These are phyloP conservation scores for Heterodera filipjevi DNA, from an alignment of 2,888 invertebrate species.

Conservation along the genomic window DNA sequence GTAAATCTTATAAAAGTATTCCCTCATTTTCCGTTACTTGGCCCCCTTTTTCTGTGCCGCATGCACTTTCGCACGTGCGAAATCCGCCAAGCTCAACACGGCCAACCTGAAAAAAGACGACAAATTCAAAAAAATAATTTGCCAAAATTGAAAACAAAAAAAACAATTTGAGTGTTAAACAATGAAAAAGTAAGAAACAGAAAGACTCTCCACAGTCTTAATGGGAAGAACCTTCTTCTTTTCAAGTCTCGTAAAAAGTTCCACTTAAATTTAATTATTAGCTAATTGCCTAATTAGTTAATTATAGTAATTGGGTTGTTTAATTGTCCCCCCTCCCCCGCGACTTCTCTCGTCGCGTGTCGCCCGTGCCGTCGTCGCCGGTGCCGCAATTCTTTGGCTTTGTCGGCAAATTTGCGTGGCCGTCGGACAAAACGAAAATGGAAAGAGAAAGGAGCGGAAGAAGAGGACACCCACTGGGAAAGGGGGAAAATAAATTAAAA, in stretches of 20 bases:
- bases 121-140: constrained; percentile 4
- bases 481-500: neutral
- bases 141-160: too few relatives aligned
- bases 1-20: too few relatives aligned
- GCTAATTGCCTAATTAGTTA: neutral
- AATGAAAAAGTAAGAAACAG: neutral
- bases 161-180: too few relatives aligned
- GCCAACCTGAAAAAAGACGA: constrained; percentile 5
- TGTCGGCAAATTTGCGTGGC: constrained; percentile 28
- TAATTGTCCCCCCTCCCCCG: neutral
- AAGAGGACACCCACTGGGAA: constrained; percentile 10
- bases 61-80: constrained; percentile 17
- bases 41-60: neutral
- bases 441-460: constrained; percentile 27
- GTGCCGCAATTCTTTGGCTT: constrained; percentile 6
- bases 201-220: neutral
- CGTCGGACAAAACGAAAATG: constrained; percentile 33
- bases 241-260: too few relatives aligned
- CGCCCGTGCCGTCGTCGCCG: constrained; percentile 28
- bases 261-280: neutral
- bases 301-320: neutral
- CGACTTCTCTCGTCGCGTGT: constrained; percentile 31
- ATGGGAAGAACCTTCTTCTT: too few relatives aligned
- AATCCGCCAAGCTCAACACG: constrained; percentile 20
- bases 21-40: neutral